Percentiles rank a stretch among this genome's conserved stretches.
Evolutionary conservation across 2,888 invertebrate genomes (phyloP).

Genomic region (Cephus runcator): DNA sequence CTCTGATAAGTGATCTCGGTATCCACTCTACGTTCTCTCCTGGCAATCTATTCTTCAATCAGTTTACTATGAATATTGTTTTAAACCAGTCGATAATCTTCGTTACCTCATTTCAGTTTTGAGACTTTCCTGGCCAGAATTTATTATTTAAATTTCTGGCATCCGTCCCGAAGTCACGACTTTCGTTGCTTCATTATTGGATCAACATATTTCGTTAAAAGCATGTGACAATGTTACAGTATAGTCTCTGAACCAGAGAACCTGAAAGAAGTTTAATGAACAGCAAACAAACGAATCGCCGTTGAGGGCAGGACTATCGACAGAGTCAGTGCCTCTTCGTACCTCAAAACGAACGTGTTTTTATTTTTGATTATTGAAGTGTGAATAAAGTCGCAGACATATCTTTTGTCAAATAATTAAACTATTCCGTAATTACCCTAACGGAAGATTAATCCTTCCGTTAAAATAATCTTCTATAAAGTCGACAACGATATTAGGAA

Average conservation of each 20-base stretch:
- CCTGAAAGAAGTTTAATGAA: too few species aligned
- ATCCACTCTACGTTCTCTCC: not conserved
- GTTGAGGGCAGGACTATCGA: too few species aligned
- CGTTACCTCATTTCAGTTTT: not conserved
- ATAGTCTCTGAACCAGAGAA: not conserved
- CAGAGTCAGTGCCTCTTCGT: too few species aligned
- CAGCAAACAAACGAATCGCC: too few species aligned
- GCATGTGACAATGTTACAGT: not conserved
- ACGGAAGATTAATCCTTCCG: not conserved
- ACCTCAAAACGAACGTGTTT: too few species aligned
- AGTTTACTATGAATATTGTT: not conserved
- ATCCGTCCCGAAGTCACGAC: too few species aligned
- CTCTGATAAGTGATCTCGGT: conserved; percentile 10
- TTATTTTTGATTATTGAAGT: too few species aligned
- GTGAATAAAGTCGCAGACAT: too few species aligned
- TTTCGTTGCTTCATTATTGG: not conserved
- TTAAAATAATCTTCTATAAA: not conserved
- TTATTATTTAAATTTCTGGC: too few species aligned
- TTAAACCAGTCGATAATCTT: not conserved
- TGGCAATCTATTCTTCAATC: conserved; percentile 2
- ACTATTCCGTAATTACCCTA: too few species aligned
- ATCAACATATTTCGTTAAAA: not conserved
- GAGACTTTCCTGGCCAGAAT: too few species aligned
- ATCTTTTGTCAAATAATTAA: too few species aligned
- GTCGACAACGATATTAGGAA: not conserved